A percentile compares a stretch with the other conserved stretches of the same genome.
Conservation (phyloP, 2,797 vertebrate genomes). For the Apogon talboti region DNA sequence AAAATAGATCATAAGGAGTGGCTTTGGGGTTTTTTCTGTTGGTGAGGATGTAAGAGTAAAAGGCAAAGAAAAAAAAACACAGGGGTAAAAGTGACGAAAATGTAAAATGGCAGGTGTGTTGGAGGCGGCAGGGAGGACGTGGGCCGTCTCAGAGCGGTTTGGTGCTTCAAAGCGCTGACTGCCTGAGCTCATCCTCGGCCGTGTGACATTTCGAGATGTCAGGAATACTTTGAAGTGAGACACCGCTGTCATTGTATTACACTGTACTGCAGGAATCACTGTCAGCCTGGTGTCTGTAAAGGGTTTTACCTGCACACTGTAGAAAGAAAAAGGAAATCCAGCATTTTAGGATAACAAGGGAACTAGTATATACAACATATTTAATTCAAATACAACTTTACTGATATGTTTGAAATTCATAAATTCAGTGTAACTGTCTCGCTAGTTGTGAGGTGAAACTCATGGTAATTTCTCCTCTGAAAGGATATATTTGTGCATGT, state of each 20-base stretch:
- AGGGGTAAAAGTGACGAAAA: not conserved
- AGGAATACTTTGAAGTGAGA: slow-evolving; percentile 26
- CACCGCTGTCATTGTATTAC: slow-evolving; percentile 28
- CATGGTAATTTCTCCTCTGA: too few species aligned
- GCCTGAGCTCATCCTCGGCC: slow-evolving; percentile 16
- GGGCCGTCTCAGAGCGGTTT: slow-evolving; percentile 1
- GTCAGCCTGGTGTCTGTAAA: not conserved
- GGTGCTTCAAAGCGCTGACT: slow-evolving; percentile 37
- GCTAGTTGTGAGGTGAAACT: too few species aligned
- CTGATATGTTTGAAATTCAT: too few species aligned
- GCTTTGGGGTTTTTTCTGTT: slow-evolving; percentile 6
- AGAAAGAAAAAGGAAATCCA: not conserved
- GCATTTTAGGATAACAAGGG: too few species aligned
- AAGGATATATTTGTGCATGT: too few species aligned
- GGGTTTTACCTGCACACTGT: not conserved
- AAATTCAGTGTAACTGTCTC: too few species aligned
- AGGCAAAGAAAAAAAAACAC: not conserved
- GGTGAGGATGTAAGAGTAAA: not conserved
- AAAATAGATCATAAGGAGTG: slow-evolving; percentile 3
- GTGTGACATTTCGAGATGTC: slow-evolving; percentile 50
- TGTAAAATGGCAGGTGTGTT: slow-evolving; percentile 33
- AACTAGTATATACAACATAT: too few species aligned
- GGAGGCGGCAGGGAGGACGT: slow-evolving; percentile 23
- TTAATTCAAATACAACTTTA: too few species aligned
- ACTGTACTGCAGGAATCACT: slow-evolving; percentile 10